Evolutionary conservation across 2,888 invertebrate genomes (phyloP).

Genomic region (Sesia apiformis): DNA sequence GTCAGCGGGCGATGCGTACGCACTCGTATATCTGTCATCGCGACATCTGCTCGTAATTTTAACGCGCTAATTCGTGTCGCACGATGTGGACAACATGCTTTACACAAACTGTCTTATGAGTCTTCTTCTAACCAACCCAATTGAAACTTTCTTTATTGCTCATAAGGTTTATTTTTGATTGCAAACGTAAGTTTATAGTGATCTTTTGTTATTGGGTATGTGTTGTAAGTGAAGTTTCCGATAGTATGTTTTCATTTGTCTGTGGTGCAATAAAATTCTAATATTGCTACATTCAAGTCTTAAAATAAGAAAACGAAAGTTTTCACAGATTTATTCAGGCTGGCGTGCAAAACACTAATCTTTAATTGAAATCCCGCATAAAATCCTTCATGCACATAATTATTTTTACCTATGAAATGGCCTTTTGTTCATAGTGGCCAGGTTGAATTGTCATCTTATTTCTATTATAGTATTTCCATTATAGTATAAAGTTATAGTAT

Average conservation of each 20-base stretch:
- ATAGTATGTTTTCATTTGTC: slow-evolving; percentile 26
- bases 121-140: slow-evolving; percentile 10
- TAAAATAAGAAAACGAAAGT: not conserved
- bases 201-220: not conserved
- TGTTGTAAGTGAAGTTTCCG: slow-evolving; percentile 10
- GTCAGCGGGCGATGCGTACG: slow-evolving; percentile 17
- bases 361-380: not conserved
- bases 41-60: slow-evolving; percentile 46
- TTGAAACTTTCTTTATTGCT: slow-evolving; percentile 10
- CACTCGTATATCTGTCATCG: slow-evolving; percentile 45
- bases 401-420: too few species aligned
- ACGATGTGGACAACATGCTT: slow-evolving; percentile 21
- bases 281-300: slow-evolving; percentile 4
- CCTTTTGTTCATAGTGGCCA: too few species aligned
- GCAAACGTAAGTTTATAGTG: not conserved
- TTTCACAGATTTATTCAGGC: not conserved
- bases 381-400: too few species aligned
- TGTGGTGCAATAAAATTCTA: slow-evolving; percentile 17
- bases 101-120: slow-evolving; percentile 11
- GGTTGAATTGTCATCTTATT: too few species aligned
- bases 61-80: slow-evolving; percentile 39
- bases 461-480: too few species aligned
- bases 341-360: not conserved
- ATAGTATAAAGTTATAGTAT: too few species aligned
- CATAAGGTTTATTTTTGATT: slow-evolving; percentile 13